Base-by-base conservation (phyloP, 2,797 vertebrate species). In the Micrastur ruficollis region DNA sequence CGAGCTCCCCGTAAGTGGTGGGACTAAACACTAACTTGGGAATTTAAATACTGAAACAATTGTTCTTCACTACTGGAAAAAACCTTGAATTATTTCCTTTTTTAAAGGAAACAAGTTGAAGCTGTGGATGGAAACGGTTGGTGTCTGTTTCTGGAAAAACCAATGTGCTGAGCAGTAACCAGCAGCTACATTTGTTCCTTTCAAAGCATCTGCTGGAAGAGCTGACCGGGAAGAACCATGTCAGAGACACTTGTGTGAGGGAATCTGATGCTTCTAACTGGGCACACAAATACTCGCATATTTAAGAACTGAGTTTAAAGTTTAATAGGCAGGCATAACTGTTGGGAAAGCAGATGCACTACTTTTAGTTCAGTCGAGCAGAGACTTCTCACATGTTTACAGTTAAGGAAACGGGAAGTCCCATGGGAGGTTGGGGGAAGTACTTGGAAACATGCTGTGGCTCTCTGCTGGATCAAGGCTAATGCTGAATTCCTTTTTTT, bases 131-230 rank as follows among this genome's bases (percentile, higher is more conserved):
- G 91, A 95, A 96, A 90, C 25, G 47, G 13, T 84, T 79, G 55
- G 20, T 75, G 53, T 85, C 49, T 66, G 6, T 71, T 89, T 90
- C 73, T 94, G 95, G 94, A 93, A 95, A 95, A 90, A 46, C 1
- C 52, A 15, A 1, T 14, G 29, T 38, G 26, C 76, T 65, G 61
- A 83, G 66, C 58, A 22, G 81, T 53, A 85, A 68, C 58, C 61
- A 66, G 81, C 56, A 86, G 67, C 68, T 63, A 0, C 55, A 3
- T 80, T 74, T 81, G 61, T 88, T 96, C 84, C 56, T 76, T 56
- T 55, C 49, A 18, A 19, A 58, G 56, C 8, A 1, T 81, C 55
- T 73, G 61, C 55, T 94, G 65, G 52, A 82, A 89, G 68, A 52
- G 62, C 59, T 95, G 73, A 32, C n/a, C 0, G 14, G 78, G 55